Conservation (phyloP, 2,797 vertebrate genomes). For the Clarias platycephalus region DNA sequence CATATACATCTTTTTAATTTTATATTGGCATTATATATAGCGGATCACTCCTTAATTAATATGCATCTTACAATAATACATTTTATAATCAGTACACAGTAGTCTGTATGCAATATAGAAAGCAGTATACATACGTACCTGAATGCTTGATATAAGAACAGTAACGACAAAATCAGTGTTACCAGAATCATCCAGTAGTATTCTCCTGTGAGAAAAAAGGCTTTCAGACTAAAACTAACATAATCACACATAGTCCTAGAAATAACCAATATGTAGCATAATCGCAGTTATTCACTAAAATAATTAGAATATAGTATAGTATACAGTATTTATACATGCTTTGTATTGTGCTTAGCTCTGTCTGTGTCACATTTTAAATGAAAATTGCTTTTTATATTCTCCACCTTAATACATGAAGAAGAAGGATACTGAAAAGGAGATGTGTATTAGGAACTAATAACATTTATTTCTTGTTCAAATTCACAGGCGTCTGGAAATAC, state of each 20-base stretch:
- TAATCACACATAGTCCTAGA: not conserved
- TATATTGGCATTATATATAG: not conserved
- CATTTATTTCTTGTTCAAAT: not conserved
- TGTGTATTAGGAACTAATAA: not conserved
- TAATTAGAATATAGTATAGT: not conserved
- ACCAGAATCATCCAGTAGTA: constrained; percentile 64
- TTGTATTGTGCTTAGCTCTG: not conserved
- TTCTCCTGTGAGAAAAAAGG: constrained; percentile 60
- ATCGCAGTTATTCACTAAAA: not conserved
- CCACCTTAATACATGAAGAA: not conserved
- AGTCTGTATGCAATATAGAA: not conserved
- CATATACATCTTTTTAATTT: not conserved
- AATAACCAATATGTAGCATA: not conserved
- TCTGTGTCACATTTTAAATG: no score
- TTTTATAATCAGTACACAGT: not conserved
- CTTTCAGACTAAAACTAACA: not conserved
- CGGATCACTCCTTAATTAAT: not conserved
- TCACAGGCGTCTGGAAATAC: no score
- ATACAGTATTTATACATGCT: not conserved
- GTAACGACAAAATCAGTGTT: constrained; percentile 66
- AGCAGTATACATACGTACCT: constrained; percentile 50
- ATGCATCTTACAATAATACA: not conserved
- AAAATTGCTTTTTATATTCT: not conserved
- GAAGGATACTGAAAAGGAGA: not conserved
- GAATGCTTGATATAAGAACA: constrained; percentile 74